Conservation (phyloP, 1,140 invertebrate genomes). For the Globodera ellingtonae region DNA sequence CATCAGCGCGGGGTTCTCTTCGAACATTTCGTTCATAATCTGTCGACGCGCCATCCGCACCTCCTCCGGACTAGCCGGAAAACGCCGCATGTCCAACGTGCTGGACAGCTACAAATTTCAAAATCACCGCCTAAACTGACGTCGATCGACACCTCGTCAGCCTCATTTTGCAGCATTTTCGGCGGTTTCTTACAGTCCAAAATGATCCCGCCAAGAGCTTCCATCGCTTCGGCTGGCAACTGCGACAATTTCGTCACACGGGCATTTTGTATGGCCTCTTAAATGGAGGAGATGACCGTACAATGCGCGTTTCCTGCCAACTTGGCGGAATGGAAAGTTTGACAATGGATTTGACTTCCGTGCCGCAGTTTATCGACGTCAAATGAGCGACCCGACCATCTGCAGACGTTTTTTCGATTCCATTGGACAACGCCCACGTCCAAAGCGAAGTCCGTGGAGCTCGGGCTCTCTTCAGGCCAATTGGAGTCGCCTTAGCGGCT, state of each 20-base stretch:
- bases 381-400: conserved; percentile 24
- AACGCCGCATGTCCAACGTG: conserved; percentile 42
- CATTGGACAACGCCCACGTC: not conserved
- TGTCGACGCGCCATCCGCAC: conserved; percentile 36
- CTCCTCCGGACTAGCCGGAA: conserved; percentile 44
- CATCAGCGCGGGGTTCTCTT: conserved; percentile 17
- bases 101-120: conserved; percentile 39
- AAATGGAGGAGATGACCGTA: conserved; percentile 4
- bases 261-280: conserved; percentile 25
- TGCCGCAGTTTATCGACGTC: conserved; percentile 28
- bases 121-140: not conserved
- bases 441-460: not conserved
- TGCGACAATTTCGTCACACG: conserved; percentile 29
- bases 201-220: conserved; percentile 39
- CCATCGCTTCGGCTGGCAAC: conserved; percentile 44
- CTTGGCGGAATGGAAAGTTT: conserved; percentile 28
- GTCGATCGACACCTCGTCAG: conserved; percentile 36
- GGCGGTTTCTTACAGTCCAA: conserved; percentile 34
- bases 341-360: conserved; percentile 28
- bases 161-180: conserved; percentile 49
- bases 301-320: not conserved
- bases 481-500: too few species aligned
- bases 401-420: conserved; percentile 18
- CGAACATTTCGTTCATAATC: conserved; percentile 40
- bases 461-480: not conserved